Conservation (phyloP, 1,140 invertebrate genomes). For the Ctenoplectra terminalis region DNA sequence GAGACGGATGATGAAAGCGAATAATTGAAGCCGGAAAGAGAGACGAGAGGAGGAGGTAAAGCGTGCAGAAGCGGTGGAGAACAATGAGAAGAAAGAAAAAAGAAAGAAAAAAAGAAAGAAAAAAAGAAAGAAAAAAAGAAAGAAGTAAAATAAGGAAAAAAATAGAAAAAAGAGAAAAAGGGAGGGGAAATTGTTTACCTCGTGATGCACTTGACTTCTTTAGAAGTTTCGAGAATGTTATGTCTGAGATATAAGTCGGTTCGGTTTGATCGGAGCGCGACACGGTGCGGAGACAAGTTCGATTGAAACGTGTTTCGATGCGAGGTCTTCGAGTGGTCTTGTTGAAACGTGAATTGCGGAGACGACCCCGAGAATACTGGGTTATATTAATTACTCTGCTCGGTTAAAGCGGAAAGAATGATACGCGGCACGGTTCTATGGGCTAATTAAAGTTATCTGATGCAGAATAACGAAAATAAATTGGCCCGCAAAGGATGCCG, state of each 20-base stretch:
- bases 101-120: background rate
- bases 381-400: background rate
- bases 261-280: background rate
- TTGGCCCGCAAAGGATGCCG: background rate
- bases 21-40: conserved; percentile 44
- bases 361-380: background rate
- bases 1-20: conserved; percentile 29
- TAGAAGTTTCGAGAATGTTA: conserved; percentile 10
- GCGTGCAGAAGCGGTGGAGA: background rate
- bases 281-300: background rate
- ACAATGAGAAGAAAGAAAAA: background rate
- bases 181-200: background rate
- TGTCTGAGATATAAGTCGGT: background rate
- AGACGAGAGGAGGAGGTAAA: conserved; percentile 17
- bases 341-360: background rate
- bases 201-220: conserved; percentile 25
- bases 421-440: background rate
- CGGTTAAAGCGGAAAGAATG: background rate
- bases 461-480: conserved; percentile 27
- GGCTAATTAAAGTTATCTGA: conserved; percentile 14
- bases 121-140: background rate
- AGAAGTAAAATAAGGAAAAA: too few species aligned
- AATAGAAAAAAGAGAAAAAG: background rate
- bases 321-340: background rate
- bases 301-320: background rate